phyloP scores from a whole-genome alignment of 2,797 vertebrate genomes.

The Chanos chanos region DNA sequence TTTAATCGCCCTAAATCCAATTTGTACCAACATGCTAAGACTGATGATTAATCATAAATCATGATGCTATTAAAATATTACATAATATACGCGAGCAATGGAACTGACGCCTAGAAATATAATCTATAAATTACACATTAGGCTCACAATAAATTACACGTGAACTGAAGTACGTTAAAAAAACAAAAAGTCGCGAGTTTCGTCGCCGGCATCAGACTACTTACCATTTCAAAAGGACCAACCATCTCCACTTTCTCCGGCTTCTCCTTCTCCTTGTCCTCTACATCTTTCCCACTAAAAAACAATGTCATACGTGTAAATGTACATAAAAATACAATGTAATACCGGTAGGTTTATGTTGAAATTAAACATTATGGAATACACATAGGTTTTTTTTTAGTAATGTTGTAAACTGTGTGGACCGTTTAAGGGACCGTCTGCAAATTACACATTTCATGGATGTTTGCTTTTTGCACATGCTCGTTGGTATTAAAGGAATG shows the following conservation, averaged over 20 bases:
- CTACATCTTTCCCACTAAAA: constrained; percentile 11
- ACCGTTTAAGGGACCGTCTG: no score
- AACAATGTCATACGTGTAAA: neutral
- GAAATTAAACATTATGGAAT: neutral
- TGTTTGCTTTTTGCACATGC: no score
- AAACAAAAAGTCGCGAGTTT: no score
- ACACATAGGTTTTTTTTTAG: neutral
- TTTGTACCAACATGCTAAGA: neutral
- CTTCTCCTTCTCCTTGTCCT: constrained; percentile 28
- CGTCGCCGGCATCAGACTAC: constrained; percentile 4
- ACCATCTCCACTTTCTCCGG: constrained; percentile 30
- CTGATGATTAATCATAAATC: no score
- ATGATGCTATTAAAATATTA: no score
- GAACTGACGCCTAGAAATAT: no score
- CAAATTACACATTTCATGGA: no score
- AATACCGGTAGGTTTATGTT: neutral
- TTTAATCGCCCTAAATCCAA: no score
- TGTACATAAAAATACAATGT: neutral
- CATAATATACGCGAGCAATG: no score
- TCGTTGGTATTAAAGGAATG: no score
- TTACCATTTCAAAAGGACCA: constrained; percentile 38
- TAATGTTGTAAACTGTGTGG: no score
- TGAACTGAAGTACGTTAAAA: neutral
- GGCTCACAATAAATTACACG: neutral
- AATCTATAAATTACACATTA: no score